Percentiles rank a stretch among this genome's conserved stretches.
phyloP scores from a whole-genome alignment of 2,113 vertebrate genomes.

The Panthera leo region DNA sequence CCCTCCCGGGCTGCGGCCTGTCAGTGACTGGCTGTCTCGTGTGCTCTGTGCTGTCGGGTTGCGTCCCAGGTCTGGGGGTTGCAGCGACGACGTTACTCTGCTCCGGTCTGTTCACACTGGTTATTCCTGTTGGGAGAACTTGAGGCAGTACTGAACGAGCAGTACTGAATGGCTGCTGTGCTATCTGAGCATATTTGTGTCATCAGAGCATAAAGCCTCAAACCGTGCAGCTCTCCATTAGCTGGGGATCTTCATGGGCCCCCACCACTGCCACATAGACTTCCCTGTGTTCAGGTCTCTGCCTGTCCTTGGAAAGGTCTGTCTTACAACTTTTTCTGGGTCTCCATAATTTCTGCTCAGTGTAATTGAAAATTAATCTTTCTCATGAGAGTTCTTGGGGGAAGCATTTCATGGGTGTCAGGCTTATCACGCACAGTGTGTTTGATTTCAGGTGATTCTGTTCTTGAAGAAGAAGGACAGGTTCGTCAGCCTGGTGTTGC shows the following conservation, averaged over 20 bases:
- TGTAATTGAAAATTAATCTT: not conserved
- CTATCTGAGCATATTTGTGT: fast-evolving
- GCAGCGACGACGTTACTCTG: fast-evolving
- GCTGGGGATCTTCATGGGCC: not conserved
- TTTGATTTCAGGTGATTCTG: conserved; percentile 88
- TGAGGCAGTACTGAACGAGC: fast-evolving
- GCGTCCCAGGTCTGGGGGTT: not conserved
- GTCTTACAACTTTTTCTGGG: not conserved
- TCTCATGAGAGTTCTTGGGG: too few species aligned
- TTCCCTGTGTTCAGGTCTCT: not conserved
- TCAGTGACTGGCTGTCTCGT: not conserved
- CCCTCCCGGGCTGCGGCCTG: not conserved
- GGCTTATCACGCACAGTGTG: not conserved
- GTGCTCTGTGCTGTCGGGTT: not conserved
- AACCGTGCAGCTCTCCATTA: not conserved
- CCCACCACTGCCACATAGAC: fast-evolving
- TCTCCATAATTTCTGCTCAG: not conserved
- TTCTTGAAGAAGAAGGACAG: conserved; percentile 95
- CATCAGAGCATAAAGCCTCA: not conserved
- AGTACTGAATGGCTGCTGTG: fast-evolving
- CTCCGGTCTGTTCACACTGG: not conserved
- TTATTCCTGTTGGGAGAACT: not conserved
- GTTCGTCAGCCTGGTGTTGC: conserved; percentile 93
- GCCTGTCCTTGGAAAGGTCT: not conserved
- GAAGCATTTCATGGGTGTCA: fast-evolving